These are phyloP conservation scores for Drosophila sturtevanti DNA, from an alignment of 1,140 invertebrate genomes.

Conservation along the genomic window DNA sequence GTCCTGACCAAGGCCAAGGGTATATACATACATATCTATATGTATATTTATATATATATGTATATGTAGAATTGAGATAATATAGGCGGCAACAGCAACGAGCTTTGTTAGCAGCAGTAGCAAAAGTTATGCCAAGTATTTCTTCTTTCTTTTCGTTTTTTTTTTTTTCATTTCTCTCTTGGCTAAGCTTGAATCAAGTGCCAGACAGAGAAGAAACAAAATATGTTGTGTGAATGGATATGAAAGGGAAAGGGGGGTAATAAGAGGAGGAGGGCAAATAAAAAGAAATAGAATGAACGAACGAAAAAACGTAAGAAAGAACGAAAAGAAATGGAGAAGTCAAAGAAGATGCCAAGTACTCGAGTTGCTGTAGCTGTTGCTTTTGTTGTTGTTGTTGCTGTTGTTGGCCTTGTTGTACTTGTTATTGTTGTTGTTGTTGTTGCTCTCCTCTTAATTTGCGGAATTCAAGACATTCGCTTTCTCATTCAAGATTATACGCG, in stretches of 20 bases:
- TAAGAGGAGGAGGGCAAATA: background rate
- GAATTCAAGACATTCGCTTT: constrained; percentile 76
- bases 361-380: constrained; percentile 17
- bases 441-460: constrained; percentile 61
- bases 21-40: background rate
- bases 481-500: constrained; percentile 66
- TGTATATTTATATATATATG: too few relatives aligned
- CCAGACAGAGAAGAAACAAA: constrained; percentile 38
- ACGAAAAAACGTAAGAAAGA: constrained; percentile 14
- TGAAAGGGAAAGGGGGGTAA: background rate
- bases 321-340: constrained; percentile 43
- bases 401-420: constrained; percentile 16
- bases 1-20: constrained; percentile 32
- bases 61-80: constrained; percentile 57
- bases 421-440: constrained; percentile 8
- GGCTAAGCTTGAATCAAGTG: constrained; percentile 69
- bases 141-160: constrained; percentile 6
- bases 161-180: background rate
- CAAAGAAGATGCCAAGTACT: constrained; percentile 38
- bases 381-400: constrained; percentile 6
- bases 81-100: constrained; percentile 43
- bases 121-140: constrained; percentile 73
- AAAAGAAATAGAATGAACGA: constrained; percentile 22
- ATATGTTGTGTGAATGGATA: background rate
- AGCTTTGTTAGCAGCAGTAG: constrained; percentile 29